phyloP scores from a whole-genome alignment of 2,113 vertebrate species.

The Apodemus sylvaticus region DNA sequence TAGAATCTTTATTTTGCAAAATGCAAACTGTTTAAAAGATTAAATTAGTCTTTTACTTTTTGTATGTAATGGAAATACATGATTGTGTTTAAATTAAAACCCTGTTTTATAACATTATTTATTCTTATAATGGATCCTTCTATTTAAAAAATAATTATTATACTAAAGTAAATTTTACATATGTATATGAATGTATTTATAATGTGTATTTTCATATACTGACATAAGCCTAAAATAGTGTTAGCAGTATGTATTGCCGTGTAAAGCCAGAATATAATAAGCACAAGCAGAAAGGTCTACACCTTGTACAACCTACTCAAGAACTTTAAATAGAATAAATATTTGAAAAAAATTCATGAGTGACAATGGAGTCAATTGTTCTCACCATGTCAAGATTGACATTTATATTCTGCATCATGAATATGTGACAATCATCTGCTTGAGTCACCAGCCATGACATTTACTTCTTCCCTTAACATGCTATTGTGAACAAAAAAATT shows the following conservation, averaged over 20 bases:
- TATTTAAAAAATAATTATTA: neutral
- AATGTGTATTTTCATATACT: neutral
- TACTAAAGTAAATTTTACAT: neutral
- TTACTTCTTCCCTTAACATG: constrained; percentile 70
- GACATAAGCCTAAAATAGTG: neutral
- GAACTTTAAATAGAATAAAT: constrained; percentile 77
- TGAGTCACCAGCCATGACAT: constrained; percentile 82
- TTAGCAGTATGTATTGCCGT: constrained; percentile 8
- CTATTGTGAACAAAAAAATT: constrained; percentile 45
- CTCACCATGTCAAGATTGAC: constrained; percentile 68
- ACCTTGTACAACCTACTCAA: constrained; percentile 67
- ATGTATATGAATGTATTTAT: neutral
- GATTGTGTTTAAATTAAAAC: neutral
- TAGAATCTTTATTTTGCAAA: neutral
- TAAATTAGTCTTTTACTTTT: neutral
- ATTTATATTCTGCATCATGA: constrained; percentile 76
- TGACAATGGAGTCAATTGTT: constrained; percentile 77
- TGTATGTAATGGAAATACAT: neutral
- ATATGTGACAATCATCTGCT: constrained; percentile 80
- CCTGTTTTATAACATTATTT: neutral
- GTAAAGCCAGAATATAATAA: constrained; percentile 45
- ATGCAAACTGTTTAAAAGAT: neutral
- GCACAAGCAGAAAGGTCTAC: constrained; percentile 39
- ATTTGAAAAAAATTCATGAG: constrained; percentile 63
- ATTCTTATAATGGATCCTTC: neutral